phyloP scores from a whole-genome alignment of 1,140 invertebrate species.

The Heliconius nattereri region DNA sequence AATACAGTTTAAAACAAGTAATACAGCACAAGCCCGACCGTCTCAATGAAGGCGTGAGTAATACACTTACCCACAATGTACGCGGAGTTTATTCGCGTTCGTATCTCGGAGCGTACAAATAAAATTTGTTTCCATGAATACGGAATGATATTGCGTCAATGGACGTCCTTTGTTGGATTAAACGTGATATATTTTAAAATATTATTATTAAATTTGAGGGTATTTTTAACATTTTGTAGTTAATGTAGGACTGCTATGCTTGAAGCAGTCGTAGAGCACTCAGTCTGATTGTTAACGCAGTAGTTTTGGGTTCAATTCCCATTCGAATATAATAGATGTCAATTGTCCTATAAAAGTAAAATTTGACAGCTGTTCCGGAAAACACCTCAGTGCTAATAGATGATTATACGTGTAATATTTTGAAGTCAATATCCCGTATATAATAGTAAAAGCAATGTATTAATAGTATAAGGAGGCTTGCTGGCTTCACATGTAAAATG shows the following conservation, averaged over 20 bases:
- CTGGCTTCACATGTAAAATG: too few relatives aligned
- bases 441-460: too few relatives aligned
- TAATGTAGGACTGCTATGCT: too few relatives aligned
- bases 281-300: too few relatives aligned
- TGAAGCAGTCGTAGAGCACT: too few relatives aligned
- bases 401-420: neutral
- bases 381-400: neutral
- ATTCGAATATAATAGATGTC: too few relatives aligned
- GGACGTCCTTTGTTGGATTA: constrained; percentile 1
- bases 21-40: neutral
- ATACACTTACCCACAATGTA: constrained; percentile 22
- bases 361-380: too few relatives aligned
- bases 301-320: too few relatives aligned
- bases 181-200: neutral
- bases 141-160: constrained; percentile 13
- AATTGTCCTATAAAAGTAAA: too few relatives aligned
- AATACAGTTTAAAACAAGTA: constrained; percentile 13
- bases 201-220: neutral
- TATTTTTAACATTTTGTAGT: too few relatives aligned
- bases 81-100: constrained; percentile 16
- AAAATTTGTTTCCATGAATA: constrained; percentile 28
- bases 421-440: too few relatives aligned
- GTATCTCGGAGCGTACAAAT: constrained; percentile 21
- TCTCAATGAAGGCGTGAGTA: neutral
- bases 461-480: too few relatives aligned